Conservation (phyloP, 2,888 invertebrate genomes). For the Oscheius onirici region DNA sequence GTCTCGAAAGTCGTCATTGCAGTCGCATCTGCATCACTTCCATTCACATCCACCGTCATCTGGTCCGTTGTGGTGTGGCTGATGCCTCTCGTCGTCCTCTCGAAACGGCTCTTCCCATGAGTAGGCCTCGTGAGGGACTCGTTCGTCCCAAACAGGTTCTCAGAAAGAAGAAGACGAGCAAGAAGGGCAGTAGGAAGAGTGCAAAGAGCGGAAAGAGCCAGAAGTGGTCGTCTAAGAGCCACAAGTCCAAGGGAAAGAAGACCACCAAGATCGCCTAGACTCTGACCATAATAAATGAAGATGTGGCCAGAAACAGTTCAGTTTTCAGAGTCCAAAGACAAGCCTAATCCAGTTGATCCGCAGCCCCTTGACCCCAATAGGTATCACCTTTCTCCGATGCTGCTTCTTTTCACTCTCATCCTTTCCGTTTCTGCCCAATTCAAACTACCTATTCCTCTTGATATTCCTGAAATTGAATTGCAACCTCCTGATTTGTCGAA, state of each 20-base stretch:
- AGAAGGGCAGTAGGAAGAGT: not conserved
- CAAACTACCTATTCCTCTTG: not conserved
- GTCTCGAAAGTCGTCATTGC: conserved; percentile 20
- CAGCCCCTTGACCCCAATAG: conserved; percentile 22
- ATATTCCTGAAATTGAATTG: not conserved
- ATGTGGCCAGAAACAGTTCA: not conserved
- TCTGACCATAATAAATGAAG: not conserved
- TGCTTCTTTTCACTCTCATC: conserved; percentile 15
- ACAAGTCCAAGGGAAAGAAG: not conserved
- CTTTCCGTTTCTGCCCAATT: conserved; percentile 12
- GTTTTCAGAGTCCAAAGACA: too few species aligned
- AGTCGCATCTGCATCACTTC: conserved; percentile 22
- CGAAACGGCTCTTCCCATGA: conserved; percentile 17
- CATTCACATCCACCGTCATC: conserved; percentile 20
- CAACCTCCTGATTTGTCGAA: not conserved
- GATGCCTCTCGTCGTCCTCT: not conserved
- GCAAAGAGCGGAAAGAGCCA: too few species aligned
- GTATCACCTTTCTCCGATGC: conserved; percentile 12
- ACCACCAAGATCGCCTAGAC: not conserved
- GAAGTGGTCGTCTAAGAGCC: not conserved
- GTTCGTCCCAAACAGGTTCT: not conserved
- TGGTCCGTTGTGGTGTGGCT: conserved; percentile 21
- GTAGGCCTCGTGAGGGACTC: conserved; percentile 15
- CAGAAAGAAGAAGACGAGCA: not conserved
- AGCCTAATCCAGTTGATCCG: too few species aligned